These are phyloP conservation scores for Nomada fucata DNA, from an alignment of 2,888 invertebrate species.

Conservation along the genomic window DNA sequence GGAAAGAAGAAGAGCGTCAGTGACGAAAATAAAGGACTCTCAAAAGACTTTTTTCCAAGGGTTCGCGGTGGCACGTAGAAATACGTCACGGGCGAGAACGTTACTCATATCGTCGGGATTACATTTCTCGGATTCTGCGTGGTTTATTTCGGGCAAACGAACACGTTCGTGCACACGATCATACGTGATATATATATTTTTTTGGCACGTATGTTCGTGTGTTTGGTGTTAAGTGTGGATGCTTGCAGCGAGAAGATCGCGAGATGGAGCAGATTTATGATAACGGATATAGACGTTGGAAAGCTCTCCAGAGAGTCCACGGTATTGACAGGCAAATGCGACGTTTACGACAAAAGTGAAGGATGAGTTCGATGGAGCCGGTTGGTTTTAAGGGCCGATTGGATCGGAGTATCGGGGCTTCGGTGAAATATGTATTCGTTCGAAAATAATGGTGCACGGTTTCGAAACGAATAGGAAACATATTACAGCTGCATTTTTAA, in stretches of 20 bases:
- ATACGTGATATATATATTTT: conserved; percentile 3
- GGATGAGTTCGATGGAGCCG: background rate
- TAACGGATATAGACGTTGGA: background rate
- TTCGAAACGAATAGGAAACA: too few relatives aligned
- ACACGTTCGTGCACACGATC: conserved; percentile 10
- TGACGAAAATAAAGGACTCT: background rate
- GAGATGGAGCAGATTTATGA: background rate
- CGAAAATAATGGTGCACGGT: too few relatives aligned
- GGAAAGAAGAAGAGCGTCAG: background rate
- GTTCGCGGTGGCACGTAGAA: background rate
- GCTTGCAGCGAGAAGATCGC: background rate
- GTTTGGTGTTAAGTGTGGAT: conserved; percentile 25
- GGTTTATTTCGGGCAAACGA: conserved; percentile 42
- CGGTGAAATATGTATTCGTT: too few relatives aligned
- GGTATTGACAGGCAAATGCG: background rate
- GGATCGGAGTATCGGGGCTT: background rate
- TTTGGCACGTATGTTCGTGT: conserved; percentile 4
- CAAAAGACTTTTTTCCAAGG: background rate
- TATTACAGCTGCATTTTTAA: too few relatives aligned
- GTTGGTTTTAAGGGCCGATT: background rate
- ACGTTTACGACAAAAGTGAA: background rate
- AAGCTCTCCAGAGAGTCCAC: background rate
- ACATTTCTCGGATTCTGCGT: conserved; percentile 39
- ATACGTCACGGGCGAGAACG: conserved; percentile 27
- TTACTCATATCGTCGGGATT: conserved; percentile 45